Evolutionary conservation across 1,140 invertebrate genomes (phyloP).

Genomic region (Mercenaria mercenaria): DNA sequence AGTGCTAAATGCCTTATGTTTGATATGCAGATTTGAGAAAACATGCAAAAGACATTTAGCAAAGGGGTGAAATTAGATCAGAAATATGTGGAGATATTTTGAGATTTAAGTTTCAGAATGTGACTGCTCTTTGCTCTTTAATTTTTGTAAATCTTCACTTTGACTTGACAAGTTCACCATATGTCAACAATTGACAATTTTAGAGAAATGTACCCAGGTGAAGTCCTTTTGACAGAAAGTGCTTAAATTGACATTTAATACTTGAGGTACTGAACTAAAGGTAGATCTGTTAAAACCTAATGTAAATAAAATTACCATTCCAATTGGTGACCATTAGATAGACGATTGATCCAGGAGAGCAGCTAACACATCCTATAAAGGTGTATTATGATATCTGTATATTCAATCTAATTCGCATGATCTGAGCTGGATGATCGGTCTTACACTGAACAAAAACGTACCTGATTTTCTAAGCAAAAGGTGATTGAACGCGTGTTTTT

Average conservation of each 20-base stretch:
- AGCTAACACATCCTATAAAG: neutral
- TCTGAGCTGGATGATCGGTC: neutral
- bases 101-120: neutral
- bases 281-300: slow-evolving; percentile 28
- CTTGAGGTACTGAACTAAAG: neutral
- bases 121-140: neutral
- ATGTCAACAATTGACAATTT: slow-evolving; percentile 16
- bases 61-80: neutral
- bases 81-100: neutral
- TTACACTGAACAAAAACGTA: neutral
- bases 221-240: slow-evolving; percentile 37
- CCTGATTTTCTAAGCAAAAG: neutral
- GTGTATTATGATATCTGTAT: slow-evolving; percentile 27
- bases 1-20: too few relatives aligned
- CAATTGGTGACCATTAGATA: slow-evolving; percentile 45
- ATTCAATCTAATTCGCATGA: neutral
- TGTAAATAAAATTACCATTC: slow-evolving; percentile 56
- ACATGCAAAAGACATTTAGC: neutral
- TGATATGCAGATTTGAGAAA: too few relatives aligned
- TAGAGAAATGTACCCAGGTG: slow-evolving; percentile 8
- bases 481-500: slow-evolving; percentile 14
- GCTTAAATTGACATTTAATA: slow-evolving; percentile 52
- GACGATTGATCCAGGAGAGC: neutral
- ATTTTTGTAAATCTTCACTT: neutral
- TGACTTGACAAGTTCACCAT: neutral